Percentiles rank a stretch among this genome's conserved stretches.
phyloP scores from a whole-genome alignment of 2,113 vertebrate genomes.

The Antigone vipio region DNA sequence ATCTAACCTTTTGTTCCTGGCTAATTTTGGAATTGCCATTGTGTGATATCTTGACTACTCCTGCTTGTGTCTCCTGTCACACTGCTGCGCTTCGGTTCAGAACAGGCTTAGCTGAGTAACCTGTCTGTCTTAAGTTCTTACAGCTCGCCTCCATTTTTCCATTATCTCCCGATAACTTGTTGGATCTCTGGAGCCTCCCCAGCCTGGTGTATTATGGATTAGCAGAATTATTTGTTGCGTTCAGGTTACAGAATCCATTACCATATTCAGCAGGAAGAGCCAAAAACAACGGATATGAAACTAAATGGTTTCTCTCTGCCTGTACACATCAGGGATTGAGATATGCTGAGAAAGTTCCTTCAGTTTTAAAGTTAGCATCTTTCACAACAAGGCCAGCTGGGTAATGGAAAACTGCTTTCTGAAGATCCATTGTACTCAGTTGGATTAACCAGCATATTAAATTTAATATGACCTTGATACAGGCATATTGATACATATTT shows the following conservation, averaged over 20 bases:
- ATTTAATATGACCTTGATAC: neutral
- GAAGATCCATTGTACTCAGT: neutral
- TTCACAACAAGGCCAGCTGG: neutral
- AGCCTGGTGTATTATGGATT: rapidly evolving
- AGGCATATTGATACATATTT: rapidly evolving
- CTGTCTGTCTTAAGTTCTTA: neutral
- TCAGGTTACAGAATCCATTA: neutral
- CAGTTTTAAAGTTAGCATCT: neutral
- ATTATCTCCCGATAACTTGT: neutral
- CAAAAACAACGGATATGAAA: neutral
- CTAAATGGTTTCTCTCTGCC: neutral
- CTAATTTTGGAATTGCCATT: neutral
- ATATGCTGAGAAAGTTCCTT: neutral
- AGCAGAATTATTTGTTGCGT: neutral
- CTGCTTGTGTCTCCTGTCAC: neutral
- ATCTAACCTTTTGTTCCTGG: neutral
- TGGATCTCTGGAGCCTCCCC: neutral
- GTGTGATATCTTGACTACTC: neutral
- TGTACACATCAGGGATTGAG: neutral
- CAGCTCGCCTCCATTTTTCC: neutral
- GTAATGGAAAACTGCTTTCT: neutral
- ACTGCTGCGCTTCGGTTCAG: neutral
- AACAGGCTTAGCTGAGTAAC: rapidly evolving
- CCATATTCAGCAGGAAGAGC: neutral
- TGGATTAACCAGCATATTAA: neutral